Evolutionary conservation across 2,797 vertebrate genomes (phyloP), one percentile per base, ranked within the genome.

Genomic region (Crocodylus rhombifer): DNA sequence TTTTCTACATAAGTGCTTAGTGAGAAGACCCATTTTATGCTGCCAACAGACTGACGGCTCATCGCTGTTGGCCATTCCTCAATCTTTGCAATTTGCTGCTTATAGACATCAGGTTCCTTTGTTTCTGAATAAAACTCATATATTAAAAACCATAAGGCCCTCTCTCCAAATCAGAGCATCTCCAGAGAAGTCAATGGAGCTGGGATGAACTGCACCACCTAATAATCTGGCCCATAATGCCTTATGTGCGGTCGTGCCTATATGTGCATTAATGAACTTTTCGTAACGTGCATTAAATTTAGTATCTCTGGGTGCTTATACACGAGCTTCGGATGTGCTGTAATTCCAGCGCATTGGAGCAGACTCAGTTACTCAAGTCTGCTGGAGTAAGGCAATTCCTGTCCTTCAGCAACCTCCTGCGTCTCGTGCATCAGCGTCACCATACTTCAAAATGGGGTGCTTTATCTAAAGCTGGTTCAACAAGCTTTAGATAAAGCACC

Each of bases 91-190:
- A 73, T 4, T 25, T 26, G 33, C 61, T 9, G 13, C 18, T 62
- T 21, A n/a, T 77, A 1, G 12, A 71, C 6, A 17, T 17, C 13
- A 12, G 8, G 1, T 84, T 75, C 1, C 2, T 51, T 2, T 1
- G 3, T 64, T 86, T 84, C 74, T 6, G 1, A 82, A 63, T 18
- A 10, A 60, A 77, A 73, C 57, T 15, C 64, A 33, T 92, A 75
- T 81, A 5, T 14, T 21, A 0, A 28, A 74, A 77, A 74, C 36
- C 28, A 63, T 21, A 74, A 4, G 0, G 23, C 82, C 10, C 20
- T 5, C 62, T 67, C 2, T 5, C 87, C 87, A 85, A 94, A 94
- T 3, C 21, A 79, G 5, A 21, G 2, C 64, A 26, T 73, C 36
- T 73, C 36, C 36, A 26, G 23, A 42, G 23, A 62, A 42, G 14